Percentiles rank a stretch among this genome's conserved stretches.
These are phyloP conservation scores for Microcebus murinus DNA, from an alignment of 2,113 vertebrate genomes.

Conservation along the genomic window DNA sequence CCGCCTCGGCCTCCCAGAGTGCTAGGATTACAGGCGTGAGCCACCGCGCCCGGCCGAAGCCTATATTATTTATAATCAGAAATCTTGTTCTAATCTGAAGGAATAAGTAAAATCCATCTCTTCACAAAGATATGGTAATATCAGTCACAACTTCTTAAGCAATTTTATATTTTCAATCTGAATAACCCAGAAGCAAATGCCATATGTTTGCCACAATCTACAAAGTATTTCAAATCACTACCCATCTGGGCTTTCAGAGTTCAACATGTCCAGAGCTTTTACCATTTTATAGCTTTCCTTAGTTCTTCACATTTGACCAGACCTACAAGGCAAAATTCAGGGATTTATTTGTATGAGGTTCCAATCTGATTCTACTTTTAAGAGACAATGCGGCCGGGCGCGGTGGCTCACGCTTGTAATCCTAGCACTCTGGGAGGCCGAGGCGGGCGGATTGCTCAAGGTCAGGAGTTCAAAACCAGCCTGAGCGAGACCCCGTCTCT, in stretches of 20 bases:
- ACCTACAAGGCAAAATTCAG: not conserved
- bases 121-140: not conserved
- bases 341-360: not conserved
- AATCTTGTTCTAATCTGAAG: not conserved
- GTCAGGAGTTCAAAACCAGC: too few relatives aligned
- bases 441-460: too few relatives aligned
- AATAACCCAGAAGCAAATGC: not conserved
- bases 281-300: not conserved
- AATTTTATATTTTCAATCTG: not conserved
- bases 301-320: not conserved
- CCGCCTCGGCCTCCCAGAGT: too few relatives aligned
- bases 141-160: not conserved
- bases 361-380: not conserved
- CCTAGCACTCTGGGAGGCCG: too few relatives aligned
- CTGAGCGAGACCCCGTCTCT: too few relatives aligned
- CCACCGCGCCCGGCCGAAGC: not conserved
- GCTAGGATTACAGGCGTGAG: too few relatives aligned
- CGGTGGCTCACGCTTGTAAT: too few relatives aligned
- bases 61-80: not conserved
- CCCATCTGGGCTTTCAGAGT: not conserved
- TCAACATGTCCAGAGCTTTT: not conserved
- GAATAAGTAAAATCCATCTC: not conserved
- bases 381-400: not conserved
- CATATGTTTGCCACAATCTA: not conserved
- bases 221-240: not conserved